Base-by-base conservation (phyloP, 2,113 vertebrate genomes). In the Atherinomorus stipes region DNA sequence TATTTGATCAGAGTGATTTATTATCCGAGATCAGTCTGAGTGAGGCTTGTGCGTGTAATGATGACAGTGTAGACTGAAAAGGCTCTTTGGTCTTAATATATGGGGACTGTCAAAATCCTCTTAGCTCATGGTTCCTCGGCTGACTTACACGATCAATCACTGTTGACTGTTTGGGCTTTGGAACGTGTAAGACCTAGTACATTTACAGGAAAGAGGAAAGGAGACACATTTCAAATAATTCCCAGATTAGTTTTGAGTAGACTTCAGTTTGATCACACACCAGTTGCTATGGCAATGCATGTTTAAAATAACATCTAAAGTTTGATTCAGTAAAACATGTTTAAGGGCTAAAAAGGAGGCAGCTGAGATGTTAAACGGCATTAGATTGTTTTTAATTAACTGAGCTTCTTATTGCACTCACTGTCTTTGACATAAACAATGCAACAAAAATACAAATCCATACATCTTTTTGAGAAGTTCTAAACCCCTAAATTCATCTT, bases 111-210 rank as follows among this genome's bases (percentile, higher is more conserved):
- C 85, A 85, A 74, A 85, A 61, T 73, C 68, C 26, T 78, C 78
- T 82, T 61, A 80, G 79, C 78, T 85, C 75, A 11, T 56, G 62
- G 71, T 72, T 81, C 81, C 82, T 77, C 64, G 44, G 18, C 51
- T 56, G 58, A 60, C 62, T 74, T 51, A 11, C 61, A 13, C 71
- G 6, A 88, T 90, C 85, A 74, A 85, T 90, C 87, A 88, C 51
- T 56, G 79, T 64, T 68, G 53, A 81, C 51, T 81, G 18, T 76
- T 76, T 68, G 34, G 28, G 26, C n/a, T 11, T 58, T 42, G 38
- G 63, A 63, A 64, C 15, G 7, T 7, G 45, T 15, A 23, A 54
- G 44, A 65, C 40, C 40, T 23, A 51, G 73, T 31, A 0, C 53
- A 37, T 15, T 49, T 56, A 38, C 10, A 26, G 38, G 21, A 63